These are phyloP conservation scores for Palythoa heliodiscus DNA, from an alignment of 92 coral and sea anemone species.

Conservation along the genomic window DNA sequence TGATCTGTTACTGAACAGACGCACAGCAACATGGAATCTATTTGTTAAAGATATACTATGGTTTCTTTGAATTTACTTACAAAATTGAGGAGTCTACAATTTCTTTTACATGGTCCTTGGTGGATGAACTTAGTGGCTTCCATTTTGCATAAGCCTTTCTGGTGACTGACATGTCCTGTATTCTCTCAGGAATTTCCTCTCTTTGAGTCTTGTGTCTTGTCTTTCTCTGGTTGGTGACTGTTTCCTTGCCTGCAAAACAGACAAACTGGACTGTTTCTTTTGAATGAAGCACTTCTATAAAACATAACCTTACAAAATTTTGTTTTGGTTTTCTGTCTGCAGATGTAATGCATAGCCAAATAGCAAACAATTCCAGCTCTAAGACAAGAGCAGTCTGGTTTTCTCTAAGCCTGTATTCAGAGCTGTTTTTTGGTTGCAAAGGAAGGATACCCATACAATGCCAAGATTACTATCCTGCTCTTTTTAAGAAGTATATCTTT, in stretches of 20 bases:
- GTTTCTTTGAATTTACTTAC: conserved; percentile 56
- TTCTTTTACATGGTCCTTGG: conserved; percentile 75
- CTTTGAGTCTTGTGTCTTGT: not conserved
- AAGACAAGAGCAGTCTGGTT: too few species aligned
- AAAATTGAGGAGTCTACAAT: conserved; percentile 59
- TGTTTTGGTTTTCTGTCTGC: not conserved
- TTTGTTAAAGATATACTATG: not conserved
- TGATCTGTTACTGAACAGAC: too few species aligned
- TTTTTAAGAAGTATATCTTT: too few species aligned
- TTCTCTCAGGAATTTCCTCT: conserved; percentile 59
- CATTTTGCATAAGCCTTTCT: conserved; percentile 81
- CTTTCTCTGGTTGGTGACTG: not conserved
- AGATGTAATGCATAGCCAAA: too few species aligned
- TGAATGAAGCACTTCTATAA: not conserved
- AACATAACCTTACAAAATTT: not conserved
- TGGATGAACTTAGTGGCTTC: conserved; percentile 71
- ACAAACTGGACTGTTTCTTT: not conserved
- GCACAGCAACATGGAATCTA: too few species aligned
- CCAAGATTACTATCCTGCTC: too few species aligned
- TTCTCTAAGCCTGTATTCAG: too few species aligned
- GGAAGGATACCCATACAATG: too few species aligned
- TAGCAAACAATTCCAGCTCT: too few species aligned
- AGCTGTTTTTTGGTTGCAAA: too few species aligned
- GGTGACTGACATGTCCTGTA: conserved; percentile 79
- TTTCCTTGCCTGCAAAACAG: conserved; percentile 23